These are phyloP conservation scores for Anabas testudineus DNA, from an alignment of 2,797 vertebrate species.

Conservation along the genomic window DNA sequence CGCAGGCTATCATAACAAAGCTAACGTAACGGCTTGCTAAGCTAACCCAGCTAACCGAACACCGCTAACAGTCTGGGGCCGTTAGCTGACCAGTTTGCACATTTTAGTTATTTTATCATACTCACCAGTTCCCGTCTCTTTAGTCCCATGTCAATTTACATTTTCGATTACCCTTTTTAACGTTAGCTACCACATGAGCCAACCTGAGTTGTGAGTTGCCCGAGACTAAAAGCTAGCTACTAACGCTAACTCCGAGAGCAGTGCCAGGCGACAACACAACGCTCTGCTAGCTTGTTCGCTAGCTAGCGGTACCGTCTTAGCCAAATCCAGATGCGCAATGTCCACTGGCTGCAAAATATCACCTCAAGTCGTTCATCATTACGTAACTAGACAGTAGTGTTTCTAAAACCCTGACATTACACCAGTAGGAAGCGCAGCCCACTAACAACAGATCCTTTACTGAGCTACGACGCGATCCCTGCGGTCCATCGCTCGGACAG, in stretches of 20 bases:
- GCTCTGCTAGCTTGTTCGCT: constrained; percentile 40
- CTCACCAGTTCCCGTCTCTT: constrained; percentile 82
- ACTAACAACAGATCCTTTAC: background rate
- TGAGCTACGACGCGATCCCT: background rate
- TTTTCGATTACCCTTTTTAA: constrained; percentile 26
- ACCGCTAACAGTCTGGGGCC: constrained; percentile 30
- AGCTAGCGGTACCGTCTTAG: constrained; percentile 38
- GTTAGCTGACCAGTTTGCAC: background rate
- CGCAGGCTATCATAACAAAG: constrained; percentile 69
- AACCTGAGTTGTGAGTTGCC: constrained; percentile 12
- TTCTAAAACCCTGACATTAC: background rate
- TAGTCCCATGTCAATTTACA: constrained; percentile 70
- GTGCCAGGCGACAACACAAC: constrained; percentile 14
- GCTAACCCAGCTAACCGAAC: constrained; percentile 28
- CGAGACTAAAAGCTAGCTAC: constrained; percentile 23
- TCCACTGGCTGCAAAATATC: constrained; percentile 34
- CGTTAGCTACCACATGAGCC: constrained; percentile 37
- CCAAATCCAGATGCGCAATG: constrained; percentile 79
- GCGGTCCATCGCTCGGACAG: constrained; percentile 5
- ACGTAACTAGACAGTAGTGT: background rate
- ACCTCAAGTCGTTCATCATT: constrained; percentile 12
- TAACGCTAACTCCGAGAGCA: background rate
- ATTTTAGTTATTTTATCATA: constrained; percentile 3
- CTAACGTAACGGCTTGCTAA: constrained; percentile 42
- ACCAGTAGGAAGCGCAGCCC: background rate